Percentiles rank a stretch among this genome's conserved stretches.
phyloP scores from a whole-genome alignment of 2,888 invertebrate species.

The Cantharis rustica region DNA sequence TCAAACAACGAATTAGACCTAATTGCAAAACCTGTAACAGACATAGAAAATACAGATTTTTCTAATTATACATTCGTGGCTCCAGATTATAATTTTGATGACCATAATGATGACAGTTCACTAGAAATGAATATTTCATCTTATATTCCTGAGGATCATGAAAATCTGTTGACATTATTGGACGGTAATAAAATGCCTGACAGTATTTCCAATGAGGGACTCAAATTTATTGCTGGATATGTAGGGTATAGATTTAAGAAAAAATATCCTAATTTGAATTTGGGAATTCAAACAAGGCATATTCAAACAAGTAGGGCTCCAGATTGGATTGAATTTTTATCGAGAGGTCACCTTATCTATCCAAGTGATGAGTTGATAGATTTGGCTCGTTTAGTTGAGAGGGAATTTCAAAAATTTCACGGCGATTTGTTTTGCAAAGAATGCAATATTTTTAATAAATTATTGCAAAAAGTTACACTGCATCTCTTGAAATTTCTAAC shows the following conservation, averaged over 20 bases:
- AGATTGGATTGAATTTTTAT: constrained; percentile 25
- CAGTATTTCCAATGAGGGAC: too few relatives aligned
- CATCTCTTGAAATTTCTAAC: constrained; percentile 3
- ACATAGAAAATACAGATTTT: not conserved
- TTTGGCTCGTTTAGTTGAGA: constrained; percentile 7
- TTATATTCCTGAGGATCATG: too few relatives aligned
- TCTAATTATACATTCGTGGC: not conserved
- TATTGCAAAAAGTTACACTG: not conserved
- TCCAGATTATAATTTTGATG: not conserved
- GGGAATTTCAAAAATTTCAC: constrained; percentile 15
- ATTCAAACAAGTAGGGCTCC: not conserved
- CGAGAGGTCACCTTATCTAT: constrained; percentile 10
- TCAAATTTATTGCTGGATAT: too few relatives aligned
- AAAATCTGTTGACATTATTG: too few relatives aligned
- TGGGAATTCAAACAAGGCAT: constrained; percentile 1
- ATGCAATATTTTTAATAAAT: not conserved
- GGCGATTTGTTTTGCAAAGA: not conserved
- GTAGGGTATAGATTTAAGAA: not conserved
- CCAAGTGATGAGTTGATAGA: constrained; percentile 13
- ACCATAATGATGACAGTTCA: too few relatives aligned
- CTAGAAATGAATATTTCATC: too few relatives aligned
- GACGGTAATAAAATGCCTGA: too few relatives aligned
- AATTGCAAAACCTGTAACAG: not conserved
- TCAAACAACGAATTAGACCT: not conserved
- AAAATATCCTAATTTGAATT: constrained; percentile 7